phyloP scores from a whole-genome alignment of 2,888 invertebrate species.

The Helleia helle region DNA sequence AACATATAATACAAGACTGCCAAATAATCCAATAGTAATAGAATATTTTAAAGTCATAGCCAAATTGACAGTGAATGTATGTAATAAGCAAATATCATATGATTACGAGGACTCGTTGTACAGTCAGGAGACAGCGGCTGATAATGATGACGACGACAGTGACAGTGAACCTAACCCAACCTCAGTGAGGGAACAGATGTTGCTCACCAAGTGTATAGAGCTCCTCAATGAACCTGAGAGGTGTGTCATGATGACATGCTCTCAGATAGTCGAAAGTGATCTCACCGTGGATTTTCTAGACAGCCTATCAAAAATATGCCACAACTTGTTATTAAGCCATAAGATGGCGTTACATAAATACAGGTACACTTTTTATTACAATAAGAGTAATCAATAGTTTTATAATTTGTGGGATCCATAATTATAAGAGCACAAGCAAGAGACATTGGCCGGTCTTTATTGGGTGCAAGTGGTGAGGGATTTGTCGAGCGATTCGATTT shows the following conservation, averaged over 20 bases:
- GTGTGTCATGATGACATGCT: constrained; percentile 50
- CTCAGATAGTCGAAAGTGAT: constrained; percentile 67
- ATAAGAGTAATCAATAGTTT: no score
- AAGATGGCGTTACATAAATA: constrained; percentile 88
- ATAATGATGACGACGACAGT: constrained; percentile 75
- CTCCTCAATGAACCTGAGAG: constrained; percentile 76
- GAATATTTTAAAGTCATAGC: constrained; percentile 60
- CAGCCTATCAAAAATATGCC: constrained; percentile 84
- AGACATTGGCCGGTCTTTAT: no score
- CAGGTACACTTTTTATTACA: constrained; percentile 67
- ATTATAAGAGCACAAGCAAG: no score
- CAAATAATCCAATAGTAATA: constrained; percentile 60
- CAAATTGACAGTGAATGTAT: constrained; percentile 54
- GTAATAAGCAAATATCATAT: constrained; percentile 56
- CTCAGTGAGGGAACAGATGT: constrained; percentile 54
- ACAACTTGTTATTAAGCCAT: constrained; percentile 87
- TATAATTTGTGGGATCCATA: no score
- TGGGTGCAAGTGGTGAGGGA: no score
- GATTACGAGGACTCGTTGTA: constrained; percentile 63
- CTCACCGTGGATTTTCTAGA: constrained; percentile 74
- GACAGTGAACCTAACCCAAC: constrained; percentile 66
- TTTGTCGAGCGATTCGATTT: no score
- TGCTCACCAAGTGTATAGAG: constrained; percentile 74
- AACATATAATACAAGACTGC: constrained; percentile 66
- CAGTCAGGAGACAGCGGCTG: constrained; percentile 56